These are phyloP conservation scores for Rhizomys pruinosus DNA, from an alignment of 2,113 vertebrate genomes.

Conservation along the genomic window DNA sequence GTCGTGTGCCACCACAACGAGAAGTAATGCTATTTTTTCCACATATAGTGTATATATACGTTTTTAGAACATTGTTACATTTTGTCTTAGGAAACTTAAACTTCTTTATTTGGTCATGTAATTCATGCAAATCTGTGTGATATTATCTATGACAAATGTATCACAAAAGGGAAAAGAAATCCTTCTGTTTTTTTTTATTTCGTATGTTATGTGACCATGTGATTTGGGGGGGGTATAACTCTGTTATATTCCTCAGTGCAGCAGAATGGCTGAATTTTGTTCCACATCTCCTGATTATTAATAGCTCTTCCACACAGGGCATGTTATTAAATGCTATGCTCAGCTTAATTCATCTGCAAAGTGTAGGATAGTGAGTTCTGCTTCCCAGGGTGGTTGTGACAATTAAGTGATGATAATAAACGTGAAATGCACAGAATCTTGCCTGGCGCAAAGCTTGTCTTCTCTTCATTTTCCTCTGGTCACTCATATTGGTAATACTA, in stretches of 20 bases:
- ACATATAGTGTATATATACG: not conserved
- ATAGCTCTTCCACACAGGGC: not conserved
- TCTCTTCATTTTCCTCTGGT: no score
- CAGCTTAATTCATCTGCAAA: not conserved
- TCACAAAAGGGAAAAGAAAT: conserved; percentile 17
- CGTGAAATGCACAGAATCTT: not conserved
- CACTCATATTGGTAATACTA: not conserved
- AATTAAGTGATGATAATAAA: not conserved
- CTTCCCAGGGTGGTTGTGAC: not conserved
- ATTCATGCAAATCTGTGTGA: not conserved
- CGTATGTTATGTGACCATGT: not conserved
- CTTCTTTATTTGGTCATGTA: not conserved
- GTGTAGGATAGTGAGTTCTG: not conserved
- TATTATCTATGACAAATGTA: not conserved
- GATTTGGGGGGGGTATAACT: not conserved
- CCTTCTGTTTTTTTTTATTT: not conserved
- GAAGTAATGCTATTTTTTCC: no score
- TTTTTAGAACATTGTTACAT: conserved; percentile 8
- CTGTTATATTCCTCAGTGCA: not conserved
- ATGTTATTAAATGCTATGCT: not conserved
- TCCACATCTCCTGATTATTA: not conserved
- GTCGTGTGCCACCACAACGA: no score
- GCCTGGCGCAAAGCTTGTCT: no score
- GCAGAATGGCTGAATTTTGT: conserved; percentile 21
- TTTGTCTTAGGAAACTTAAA: conserved; percentile 27